Conservation (phyloP, 2,888 invertebrate genomes). For the Pachymerium ferrugineum region DNA sequence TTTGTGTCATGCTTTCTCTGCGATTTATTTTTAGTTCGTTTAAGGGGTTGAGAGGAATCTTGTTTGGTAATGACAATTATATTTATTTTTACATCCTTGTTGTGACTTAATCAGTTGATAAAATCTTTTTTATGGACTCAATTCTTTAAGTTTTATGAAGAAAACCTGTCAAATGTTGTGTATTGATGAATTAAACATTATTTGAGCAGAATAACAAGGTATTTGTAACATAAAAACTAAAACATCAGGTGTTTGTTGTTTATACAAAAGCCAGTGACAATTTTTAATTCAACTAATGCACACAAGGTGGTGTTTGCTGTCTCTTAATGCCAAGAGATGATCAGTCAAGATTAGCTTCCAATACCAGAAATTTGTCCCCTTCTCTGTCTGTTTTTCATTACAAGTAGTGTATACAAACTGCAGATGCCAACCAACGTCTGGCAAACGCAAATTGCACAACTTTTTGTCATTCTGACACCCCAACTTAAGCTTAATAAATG, state of each 20-base stretch:
- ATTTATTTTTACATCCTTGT: too few relatives aligned
- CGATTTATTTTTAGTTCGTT: not conserved
- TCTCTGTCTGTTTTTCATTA: not conserved
- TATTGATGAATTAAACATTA: too few relatives aligned
- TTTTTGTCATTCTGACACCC: not conserved
- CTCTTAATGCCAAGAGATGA: not conserved
- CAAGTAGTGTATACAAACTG: not conserved
- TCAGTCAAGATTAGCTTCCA: not conserved
- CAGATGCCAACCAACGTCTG: not conserved
- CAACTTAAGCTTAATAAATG: not conserved
- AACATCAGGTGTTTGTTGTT: too few relatives aligned
- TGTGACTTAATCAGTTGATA: too few relatives aligned
- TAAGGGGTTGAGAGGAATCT: not conserved
- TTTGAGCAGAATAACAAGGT: too few relatives aligned
- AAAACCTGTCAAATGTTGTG: too few relatives aligned
- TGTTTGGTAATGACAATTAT: too few relatives aligned
- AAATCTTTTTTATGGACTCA: too few relatives aligned
- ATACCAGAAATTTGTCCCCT: not conserved
- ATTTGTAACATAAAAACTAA: too few relatives aligned
- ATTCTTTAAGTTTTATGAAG: too few relatives aligned
- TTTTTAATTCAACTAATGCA: slow-evolving; percentile 10
- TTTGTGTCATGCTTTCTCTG: not conserved
- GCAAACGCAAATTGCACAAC: not conserved
- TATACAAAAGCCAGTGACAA: not conserved
- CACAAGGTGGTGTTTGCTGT: not conserved